Evolutionary conservation across 2,797 vertebrate species (phyloP).

Genomic region (Typhlichthys eigenmanni): DNA sequence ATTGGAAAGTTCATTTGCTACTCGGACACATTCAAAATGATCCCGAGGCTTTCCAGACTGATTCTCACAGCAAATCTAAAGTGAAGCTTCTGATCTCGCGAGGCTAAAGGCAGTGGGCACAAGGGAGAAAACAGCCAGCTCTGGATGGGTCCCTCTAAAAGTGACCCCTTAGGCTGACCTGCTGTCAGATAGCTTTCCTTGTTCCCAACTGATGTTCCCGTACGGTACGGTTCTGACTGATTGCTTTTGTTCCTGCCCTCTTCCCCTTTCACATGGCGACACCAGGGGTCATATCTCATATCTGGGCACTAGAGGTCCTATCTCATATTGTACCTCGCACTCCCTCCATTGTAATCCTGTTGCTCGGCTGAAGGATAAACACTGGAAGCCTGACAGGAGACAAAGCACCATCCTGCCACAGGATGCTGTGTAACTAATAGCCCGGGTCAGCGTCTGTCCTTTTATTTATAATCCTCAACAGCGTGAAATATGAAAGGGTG

Average conservation of each 20-base stretch:
- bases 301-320: slow-evolving; percentile 43
- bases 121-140: slow-evolving; percentile 43
- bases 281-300: slow-evolving; percentile 19
- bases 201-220: slow-evolving; percentile 38
- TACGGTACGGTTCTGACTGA: slow-evolving; percentile 55
- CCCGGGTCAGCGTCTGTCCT: slow-evolving; percentile 73
- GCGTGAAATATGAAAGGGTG: slow-evolving; percentile 79
- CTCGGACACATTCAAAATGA: no score
- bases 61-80: no score
- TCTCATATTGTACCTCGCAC: slow-evolving; percentile 49
- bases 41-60: no score
- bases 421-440: slow-evolving; percentile 79
- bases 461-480: slow-evolving; percentile 80
- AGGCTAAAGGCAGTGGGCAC: slow-evolving; percentile 7
- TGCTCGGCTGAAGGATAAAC: slow-evolving; percentile 57
- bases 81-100: no score
- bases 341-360: slow-evolving; percentile 59
- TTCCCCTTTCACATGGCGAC: slow-evolving; percentile 15
- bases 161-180: slow-evolving; percentile 59
- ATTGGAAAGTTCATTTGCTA: no score
- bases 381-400: slow-evolving; percentile 64
- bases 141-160: slow-evolving; percentile 35
- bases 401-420: slow-evolving; percentile 68
- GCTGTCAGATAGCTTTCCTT: slow-evolving; percentile 45
- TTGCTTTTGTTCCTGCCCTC: slow-evolving; percentile 45